Base-by-base conservation (phyloP, 1,140 invertebrate species). In the Proales similis region DNA sequence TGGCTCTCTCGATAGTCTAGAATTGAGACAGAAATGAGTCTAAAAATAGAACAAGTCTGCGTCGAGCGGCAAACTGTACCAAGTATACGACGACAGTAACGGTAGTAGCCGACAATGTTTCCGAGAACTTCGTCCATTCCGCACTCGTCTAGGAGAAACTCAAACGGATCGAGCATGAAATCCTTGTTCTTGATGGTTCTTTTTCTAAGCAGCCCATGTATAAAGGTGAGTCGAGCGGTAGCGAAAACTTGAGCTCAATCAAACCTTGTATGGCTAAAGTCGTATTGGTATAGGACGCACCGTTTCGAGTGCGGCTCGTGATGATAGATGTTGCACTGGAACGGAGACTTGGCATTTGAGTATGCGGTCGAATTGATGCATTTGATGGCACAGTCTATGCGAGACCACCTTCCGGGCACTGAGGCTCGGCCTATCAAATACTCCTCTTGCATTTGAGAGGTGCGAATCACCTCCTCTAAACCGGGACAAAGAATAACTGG, bases 261-360 rank as follows among this genome's bases (percentile, higher is more conserved):
- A 30, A 6, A 7, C 29, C 29, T 39, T 38, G 24, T 53, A 20
- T 53, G 39, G n/a, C 20, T 30, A 42, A 30, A 57, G 20, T 57
- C 51, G 20, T 57, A 57, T 24, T 57, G 24, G 19, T 57, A 57
- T 42, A 57, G 36, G 11, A 57, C 51, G 12, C 51, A 57, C 45
- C 30, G 39, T 14, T 12, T 29, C 20, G 32, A 9, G 5, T 24
- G 30, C 0, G 51, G 51, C 27, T 57, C 51, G 45, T 57, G 45
- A 4, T 24, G 45, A 42, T 26, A 57, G 17, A 57, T n/a, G 17
- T 57, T 57, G 27, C 51, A 57, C 24, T 57, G 36, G 22, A 57
- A 57, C 30, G 20, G 36, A 42, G 24, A 42, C 7, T 57, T 57
- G 19, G 19, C 7, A n/a, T n/a, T n/a, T 42, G 30, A 26, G 30